Conservation (phyloP, 1,140 invertebrate species). For the Sycophaga agraensis region DNA sequence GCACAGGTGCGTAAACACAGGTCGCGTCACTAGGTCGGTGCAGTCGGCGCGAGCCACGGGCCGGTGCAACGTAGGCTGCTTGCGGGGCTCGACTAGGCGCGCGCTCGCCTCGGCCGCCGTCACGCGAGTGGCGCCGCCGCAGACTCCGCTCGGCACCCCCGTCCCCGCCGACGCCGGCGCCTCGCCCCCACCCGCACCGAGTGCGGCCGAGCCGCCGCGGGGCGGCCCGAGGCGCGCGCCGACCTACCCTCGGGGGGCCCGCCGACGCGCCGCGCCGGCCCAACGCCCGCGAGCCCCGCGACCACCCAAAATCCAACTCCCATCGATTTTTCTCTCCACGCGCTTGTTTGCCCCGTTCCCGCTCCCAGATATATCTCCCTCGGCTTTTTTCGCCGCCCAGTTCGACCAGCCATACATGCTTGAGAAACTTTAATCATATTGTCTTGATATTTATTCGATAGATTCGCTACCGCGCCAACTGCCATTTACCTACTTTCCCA, state of each 20-base stretch:
- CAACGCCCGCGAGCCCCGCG: too few species aligned
- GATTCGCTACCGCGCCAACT: too few species aligned
- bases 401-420: too few species aligned
- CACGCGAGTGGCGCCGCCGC: slow-evolving; percentile 47
- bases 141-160: slow-evolving; percentile 10
- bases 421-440: neutral
- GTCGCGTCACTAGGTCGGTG: neutral
- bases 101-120: slow-evolving; percentile 38
- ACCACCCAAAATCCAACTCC: neutral
- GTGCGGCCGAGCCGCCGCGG: neutral
- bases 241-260: too few species aligned
- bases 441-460: neutral
- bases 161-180: slow-evolving; percentile 21
- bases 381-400: too few species aligned
- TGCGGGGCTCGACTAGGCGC: neutral
- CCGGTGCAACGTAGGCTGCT: neutral
- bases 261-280: too few species aligned
- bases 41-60: neutral
- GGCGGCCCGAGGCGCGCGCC: neutral
- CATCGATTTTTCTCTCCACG: neutral
- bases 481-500: too few species aligned
- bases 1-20: too few species aligned
- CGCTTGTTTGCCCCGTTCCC: neutral
- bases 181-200: slow-evolving; percentile 34
- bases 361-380: too few species aligned